Evolutionary conservation across 2,113 vertebrate genomes (phyloP).

Genomic region (Colaptes auratus): DNA sequence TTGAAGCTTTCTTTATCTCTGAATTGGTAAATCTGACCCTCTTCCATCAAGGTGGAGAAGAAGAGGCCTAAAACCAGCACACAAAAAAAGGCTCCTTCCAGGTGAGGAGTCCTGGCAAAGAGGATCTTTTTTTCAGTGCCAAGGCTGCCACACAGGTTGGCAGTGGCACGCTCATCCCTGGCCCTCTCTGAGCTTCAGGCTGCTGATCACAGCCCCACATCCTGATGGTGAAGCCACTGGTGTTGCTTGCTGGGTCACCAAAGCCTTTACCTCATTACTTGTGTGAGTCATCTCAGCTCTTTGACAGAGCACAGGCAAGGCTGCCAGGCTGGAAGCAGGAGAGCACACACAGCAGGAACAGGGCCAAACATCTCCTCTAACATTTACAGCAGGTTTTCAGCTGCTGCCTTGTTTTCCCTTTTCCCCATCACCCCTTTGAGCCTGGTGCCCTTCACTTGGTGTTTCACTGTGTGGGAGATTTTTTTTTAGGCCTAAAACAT

Average conservation of each 20-base stretch:
- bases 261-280: neutral
- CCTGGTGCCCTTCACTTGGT: neutral
- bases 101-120: neutral
- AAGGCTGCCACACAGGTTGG: neutral
- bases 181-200: neutral
- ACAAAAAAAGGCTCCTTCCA: neutral
- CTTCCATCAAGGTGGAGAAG: neutral
- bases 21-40: neutral
- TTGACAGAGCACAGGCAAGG: neutral
- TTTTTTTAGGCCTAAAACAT: no score
- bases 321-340: neutral
- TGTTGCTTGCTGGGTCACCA: neutral
- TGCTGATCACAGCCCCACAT: neutral
- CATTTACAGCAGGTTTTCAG: neutral
- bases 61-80: neutral
- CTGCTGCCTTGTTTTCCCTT: neutral
- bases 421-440: neutral
- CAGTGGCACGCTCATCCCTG: neutral
- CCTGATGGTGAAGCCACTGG: neutral
- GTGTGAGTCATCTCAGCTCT: neutral
- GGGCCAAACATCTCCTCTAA: neutral
- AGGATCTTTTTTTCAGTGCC: neutral
- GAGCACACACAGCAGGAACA: neutral
- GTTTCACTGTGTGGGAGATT: neutral
- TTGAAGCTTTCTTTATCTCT: neutral